Evolutionary conservation across 2,888 invertebrate species (phyloP).

Genomic region (Spilarctia lutea): DNA sequence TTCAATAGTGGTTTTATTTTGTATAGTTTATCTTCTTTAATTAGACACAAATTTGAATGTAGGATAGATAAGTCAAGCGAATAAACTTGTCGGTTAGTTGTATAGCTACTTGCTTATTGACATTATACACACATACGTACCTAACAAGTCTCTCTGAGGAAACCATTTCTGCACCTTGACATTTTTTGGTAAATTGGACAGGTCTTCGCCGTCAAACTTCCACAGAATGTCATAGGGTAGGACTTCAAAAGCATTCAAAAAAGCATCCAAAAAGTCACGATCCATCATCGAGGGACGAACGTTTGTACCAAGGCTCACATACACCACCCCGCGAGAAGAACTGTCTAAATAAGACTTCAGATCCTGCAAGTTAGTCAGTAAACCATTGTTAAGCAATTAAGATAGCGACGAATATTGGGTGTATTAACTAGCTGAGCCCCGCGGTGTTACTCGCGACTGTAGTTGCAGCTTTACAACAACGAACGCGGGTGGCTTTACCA

Average conservation of each 20-base stretch:
- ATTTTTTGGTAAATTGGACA: conserved; percentile 58
- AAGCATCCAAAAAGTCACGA: conserved; percentile 50
- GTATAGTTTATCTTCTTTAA: too few species aligned
- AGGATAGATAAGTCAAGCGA: too few species aligned
- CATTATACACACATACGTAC: conserved; percentile 43
- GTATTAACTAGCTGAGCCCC: too few species aligned
- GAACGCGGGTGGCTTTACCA: too few species aligned
- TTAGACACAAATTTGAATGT: too few species aligned
- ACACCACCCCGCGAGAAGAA: conserved; percentile 67
- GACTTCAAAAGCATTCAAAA: conserved; percentile 64
- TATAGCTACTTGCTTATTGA: not conserved
- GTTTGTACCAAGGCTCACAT: conserved; percentile 71
- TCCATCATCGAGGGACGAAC: conserved; percentile 60
- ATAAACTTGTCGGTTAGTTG: too few species aligned
- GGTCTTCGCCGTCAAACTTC: conserved; percentile 69
- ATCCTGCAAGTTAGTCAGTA: conserved; percentile 53
- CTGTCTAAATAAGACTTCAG: conserved; percentile 63
- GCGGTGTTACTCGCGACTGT: too few species aligned
- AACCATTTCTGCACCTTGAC: conserved; percentile 69
- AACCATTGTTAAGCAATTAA: too few species aligned
- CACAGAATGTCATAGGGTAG: conserved; percentile 73
- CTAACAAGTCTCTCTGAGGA: conserved; percentile 64
- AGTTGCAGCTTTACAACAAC: too few species aligned
- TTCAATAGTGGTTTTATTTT: too few species aligned
- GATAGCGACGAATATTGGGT: too few species aligned